phyloP scores from a whole-genome alignment of 2,888 invertebrate species.

The Allacma fusca region DNA sequence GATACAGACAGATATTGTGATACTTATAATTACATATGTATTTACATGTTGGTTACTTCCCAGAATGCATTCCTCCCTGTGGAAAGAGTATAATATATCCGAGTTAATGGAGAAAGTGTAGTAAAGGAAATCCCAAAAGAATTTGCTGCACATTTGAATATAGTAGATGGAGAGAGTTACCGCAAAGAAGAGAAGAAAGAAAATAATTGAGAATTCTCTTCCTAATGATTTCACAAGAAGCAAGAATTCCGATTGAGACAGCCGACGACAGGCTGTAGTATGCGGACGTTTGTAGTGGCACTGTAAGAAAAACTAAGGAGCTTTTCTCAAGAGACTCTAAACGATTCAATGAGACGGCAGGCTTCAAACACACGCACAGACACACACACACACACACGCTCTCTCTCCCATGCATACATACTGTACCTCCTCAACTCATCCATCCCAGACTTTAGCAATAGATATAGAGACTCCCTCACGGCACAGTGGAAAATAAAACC shows the following conservation, averaged over 20 bases:
- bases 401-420: not conserved
- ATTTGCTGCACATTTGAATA: conserved; percentile 6
- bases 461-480: conserved; percentile 9
- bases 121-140: not conserved
- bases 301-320: conserved; percentile 30
- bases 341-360: conserved; percentile 29
- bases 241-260: conserved; percentile 33
- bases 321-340: conserved; percentile 39
- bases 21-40: no score
- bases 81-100: no score
- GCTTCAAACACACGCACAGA: conserved; percentile 22
- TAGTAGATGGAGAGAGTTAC: not conserved
- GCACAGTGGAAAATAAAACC: conserved; percentile 18
- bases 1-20: no score
- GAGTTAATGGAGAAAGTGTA: not conserved
- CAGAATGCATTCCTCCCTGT: no score
- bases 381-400: not conserved
- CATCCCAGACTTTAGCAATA: not conserved
- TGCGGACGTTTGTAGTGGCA: conserved; percentile 15
- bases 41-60: no score
- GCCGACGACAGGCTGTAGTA: conserved; percentile 10
- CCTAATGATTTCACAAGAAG: conserved; percentile 36
- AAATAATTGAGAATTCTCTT: conserved; percentile 34
- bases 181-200: conserved; percentile 14
- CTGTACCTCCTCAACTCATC: not conserved